Evolutionary conservation across 2,113 vertebrate species (phyloP).

Genomic region (Pampusana beccarii): DNA sequence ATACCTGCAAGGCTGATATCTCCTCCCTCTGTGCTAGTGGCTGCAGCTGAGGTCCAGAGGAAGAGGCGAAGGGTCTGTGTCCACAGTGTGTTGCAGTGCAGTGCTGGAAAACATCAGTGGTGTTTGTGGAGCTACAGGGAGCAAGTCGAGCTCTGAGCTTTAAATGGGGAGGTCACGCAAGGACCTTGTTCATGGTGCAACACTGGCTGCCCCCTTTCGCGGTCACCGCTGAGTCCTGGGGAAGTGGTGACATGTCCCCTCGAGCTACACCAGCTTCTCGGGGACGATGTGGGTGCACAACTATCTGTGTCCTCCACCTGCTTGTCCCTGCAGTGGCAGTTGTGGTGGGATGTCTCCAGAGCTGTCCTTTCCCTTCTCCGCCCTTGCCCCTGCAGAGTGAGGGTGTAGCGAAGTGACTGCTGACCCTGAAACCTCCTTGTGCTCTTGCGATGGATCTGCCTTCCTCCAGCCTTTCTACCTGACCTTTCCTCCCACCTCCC

Average conservation of each 20-base stretch:
- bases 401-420: rapidly evolving
- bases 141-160: neutral
- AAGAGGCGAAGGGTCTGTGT: neutral
- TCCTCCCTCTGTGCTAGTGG: neutral
- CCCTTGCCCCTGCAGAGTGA: rapidly evolving
- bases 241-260: rapidly evolving
- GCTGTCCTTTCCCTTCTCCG: neutral
- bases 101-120: neutral
- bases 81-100: neutral
- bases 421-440: neutral
- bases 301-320: neutral
- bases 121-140: neutral
- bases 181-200: neutral
- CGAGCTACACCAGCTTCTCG: rapidly evolving
- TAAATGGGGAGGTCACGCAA: neutral
- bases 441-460: neutral
- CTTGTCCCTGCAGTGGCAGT: neutral
- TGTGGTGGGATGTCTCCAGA: neutral
- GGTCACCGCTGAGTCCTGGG: neutral
- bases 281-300: neutral
- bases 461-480: neutral
- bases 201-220: neutral
- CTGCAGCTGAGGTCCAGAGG: neutral
- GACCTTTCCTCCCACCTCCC: neutral
- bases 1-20: neutral